These are phyloP conservation scores for Nasonovia ribisnigri DNA, from an alignment of 2,888 invertebrate genomes.

Conservation along the genomic window DNA sequence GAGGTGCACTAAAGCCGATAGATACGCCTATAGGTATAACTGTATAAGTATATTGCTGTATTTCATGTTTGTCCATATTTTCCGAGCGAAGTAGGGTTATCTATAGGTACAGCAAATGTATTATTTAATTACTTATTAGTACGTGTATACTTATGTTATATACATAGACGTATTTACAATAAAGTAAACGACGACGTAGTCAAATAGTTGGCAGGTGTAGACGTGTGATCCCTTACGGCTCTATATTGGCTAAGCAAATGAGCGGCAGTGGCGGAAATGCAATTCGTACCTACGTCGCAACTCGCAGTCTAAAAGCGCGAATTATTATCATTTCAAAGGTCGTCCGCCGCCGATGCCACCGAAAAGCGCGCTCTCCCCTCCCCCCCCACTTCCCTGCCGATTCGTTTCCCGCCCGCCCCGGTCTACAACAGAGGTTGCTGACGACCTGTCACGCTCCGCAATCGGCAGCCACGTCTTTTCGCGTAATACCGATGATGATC, in stretches of 20 bases:
- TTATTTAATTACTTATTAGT: not conserved
- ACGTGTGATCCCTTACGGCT: not conserved
- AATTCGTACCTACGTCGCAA: not conserved
- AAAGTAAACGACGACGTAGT: not conserved
- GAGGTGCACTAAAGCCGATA: not conserved
- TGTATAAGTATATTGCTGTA: not conserved
- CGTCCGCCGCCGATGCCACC: not conserved
- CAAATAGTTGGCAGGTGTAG: not conserved
- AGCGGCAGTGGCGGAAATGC: not conserved
- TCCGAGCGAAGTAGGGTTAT: not conserved
- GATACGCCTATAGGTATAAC: too few relatives aligned
- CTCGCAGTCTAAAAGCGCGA: not conserved
- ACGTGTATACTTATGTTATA: not conserved
- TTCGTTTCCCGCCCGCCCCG: not conserved
- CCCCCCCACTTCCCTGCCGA: not conserved
- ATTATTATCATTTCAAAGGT: conserved; percentile 24
- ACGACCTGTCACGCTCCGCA: not conserved
- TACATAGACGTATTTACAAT: not conserved
- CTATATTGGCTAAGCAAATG: not conserved
- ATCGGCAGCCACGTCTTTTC: not conserved
- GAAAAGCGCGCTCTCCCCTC: too few relatives aligned
- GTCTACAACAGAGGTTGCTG: not conserved
- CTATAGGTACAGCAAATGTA: not conserved
- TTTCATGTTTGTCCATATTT: not conserved
- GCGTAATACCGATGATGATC: not conserved